A percentile compares a stretch with the other conserved stretches of the same genome.
Evolutionary conservation across 2,797 vertebrate species (phyloP).

Genomic region (Garrulus glandarius): DNA sequence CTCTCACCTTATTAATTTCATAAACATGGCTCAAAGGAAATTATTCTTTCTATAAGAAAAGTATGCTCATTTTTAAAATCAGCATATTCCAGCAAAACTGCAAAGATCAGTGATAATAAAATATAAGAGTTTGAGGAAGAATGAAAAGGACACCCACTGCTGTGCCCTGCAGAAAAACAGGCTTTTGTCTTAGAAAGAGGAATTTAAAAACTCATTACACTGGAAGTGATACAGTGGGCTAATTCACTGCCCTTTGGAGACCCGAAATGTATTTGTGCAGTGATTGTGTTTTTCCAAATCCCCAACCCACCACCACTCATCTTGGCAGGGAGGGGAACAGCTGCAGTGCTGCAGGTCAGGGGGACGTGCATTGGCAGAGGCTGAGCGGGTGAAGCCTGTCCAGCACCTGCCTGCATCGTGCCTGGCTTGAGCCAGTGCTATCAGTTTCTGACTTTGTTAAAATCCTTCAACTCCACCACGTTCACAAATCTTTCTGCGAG

Average conservation of each 20-base stretch:
- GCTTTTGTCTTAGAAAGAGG: constrained; percentile 48
- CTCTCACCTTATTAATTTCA: constrained; percentile 5
- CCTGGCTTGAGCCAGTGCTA: background rate
- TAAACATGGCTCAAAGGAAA: background rate
- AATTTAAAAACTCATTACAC: constrained; percentile 19
- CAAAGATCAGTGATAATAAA: background rate
- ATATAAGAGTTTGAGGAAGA: background rate
- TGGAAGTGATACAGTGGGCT: constrained; percentile 21
- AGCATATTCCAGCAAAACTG: background rate
- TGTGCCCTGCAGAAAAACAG: constrained; percentile 17
- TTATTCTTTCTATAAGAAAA: background rate
- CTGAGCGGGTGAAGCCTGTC: background rate
- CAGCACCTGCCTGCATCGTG: constrained; percentile 33
- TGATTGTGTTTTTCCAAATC: constrained; percentile 4
- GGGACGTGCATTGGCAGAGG: background rate
- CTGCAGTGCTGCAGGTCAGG: constrained; percentile 18
- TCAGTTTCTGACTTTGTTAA: background rate
- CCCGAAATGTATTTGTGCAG: background rate
- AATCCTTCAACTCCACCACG: background rate
- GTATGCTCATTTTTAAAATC: background rate
- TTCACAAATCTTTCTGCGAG: background rate
- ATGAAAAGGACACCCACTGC: background rate
- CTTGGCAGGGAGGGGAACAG: constrained; percentile 5
- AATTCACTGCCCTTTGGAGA: constrained; percentile 20
- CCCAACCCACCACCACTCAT: background rate